Conservation (phyloP, 1,140 invertebrate species). For the Penaeus japonicus region DNA sequence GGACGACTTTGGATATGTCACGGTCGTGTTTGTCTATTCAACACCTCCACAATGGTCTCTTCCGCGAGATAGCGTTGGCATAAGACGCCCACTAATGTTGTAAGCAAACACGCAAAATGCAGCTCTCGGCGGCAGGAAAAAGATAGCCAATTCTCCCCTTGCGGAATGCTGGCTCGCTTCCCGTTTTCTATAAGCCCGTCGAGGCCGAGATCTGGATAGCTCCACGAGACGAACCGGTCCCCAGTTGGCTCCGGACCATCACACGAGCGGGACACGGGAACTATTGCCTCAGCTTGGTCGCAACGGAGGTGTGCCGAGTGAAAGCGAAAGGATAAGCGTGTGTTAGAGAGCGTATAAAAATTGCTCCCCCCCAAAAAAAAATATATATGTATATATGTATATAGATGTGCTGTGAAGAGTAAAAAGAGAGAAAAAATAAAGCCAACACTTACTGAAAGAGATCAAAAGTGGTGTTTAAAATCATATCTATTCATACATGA, state of each 20-base stretch:
- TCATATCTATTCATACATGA: too few species aligned
- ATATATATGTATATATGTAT: background rate
- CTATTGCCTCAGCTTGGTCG: background rate
- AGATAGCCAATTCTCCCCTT: background rate
- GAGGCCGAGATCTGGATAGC: background rate
- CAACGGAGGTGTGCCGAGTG: background rate
- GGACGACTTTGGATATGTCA: background rate
- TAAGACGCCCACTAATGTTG: background rate
- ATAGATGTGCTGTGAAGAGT: too few species aligned
- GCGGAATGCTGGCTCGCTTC: background rate
- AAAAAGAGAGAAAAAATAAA: too few species aligned
- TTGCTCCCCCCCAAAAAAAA: background rate
- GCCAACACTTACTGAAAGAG: too few species aligned
- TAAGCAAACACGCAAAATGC: background rate
- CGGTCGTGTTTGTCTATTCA: background rate
- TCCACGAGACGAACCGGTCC: background rate
- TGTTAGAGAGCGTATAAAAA: background rate
- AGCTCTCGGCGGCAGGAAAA: background rate
- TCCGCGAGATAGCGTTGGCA: background rate
- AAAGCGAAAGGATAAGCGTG: conserved; percentile 41
- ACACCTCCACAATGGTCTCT: too few species aligned
- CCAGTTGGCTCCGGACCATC: conserved; percentile 20
- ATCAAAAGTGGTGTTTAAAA: too few species aligned
- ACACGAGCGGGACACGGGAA: background rate
- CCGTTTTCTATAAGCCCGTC: conserved; percentile 16